A percentile compares a stretch with the other conserved stretches of the same genome.
These are phyloP conservation scores for Halcyon malimbica DNA, from an alignment of 2,113 vertebrate species.

Conservation along the genomic window DNA sequence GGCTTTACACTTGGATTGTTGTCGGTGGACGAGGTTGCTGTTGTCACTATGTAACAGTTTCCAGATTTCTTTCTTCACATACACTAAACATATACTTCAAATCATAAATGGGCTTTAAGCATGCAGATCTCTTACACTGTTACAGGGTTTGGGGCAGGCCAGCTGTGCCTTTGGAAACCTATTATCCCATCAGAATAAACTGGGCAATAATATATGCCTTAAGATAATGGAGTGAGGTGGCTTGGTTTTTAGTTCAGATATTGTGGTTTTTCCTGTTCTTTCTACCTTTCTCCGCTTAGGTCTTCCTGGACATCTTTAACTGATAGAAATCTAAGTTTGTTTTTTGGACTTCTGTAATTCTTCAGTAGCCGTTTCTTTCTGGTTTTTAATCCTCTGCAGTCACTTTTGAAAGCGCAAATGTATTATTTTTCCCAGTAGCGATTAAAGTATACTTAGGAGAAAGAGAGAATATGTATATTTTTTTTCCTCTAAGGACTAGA, in stretches of 20 bases:
- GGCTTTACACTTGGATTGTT: background rate
- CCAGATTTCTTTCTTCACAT: background rate
- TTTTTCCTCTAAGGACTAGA: background rate
- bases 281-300: background rate
- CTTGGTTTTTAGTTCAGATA: background rate
- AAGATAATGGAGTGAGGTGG: background rate
- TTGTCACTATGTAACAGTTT: background rate
- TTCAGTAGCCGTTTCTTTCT: background rate
- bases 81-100: background rate
- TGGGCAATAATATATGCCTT: background rate
- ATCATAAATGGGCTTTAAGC: background rate
- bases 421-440: background rate
- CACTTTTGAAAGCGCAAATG: background rate
- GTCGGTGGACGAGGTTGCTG: background rate
- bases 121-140: rapidly evolving
- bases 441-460: background rate
- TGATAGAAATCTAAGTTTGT: background rate
- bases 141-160: background rate
- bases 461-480: background rate
- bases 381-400: background rate
- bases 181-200: background rate
- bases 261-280: background rate
- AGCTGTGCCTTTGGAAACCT: background rate
- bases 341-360: background rate
- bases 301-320: background rate